Conservation (phyloP, 2,797 vertebrate genomes). For the Acropternis orthonyx region DNA sequence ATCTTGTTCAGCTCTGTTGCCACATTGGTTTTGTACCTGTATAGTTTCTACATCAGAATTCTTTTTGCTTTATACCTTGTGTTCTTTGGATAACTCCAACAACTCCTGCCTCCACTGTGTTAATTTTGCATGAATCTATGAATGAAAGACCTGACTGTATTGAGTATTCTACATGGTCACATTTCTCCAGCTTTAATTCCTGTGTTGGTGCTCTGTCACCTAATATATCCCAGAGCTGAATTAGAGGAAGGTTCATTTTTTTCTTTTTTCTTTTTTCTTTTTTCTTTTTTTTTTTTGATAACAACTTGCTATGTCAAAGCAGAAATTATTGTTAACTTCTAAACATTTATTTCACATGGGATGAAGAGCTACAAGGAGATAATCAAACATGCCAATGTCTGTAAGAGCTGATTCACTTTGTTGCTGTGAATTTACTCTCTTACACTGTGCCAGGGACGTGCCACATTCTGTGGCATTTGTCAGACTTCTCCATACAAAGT, state of each 20-base stretch:
- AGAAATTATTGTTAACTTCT: neutral
- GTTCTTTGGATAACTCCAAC: neutral
- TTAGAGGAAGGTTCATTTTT: neutral
- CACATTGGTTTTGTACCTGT: neutral
- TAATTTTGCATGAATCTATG: neutral
- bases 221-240: neutral
- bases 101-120: neutral
- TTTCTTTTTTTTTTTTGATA: neutral
- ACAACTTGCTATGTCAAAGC: neutral
- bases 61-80: neutral
- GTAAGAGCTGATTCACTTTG: neutral
- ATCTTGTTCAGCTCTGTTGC: neutral
- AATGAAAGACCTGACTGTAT: neutral
- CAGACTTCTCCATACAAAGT: neutral
- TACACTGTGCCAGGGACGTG: neutral
- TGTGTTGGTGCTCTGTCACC: neutral
- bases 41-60: neutral
- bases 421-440: neutral
- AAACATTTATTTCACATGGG: neutral
- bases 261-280: neutral
- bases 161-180: neutral
- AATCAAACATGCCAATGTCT: neutral
- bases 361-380: neutral
- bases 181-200: neutral
- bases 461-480: neutral